phyloP scores from a whole-genome alignment of 2,797 vertebrate species.

The Sebastes goodei region DNA sequence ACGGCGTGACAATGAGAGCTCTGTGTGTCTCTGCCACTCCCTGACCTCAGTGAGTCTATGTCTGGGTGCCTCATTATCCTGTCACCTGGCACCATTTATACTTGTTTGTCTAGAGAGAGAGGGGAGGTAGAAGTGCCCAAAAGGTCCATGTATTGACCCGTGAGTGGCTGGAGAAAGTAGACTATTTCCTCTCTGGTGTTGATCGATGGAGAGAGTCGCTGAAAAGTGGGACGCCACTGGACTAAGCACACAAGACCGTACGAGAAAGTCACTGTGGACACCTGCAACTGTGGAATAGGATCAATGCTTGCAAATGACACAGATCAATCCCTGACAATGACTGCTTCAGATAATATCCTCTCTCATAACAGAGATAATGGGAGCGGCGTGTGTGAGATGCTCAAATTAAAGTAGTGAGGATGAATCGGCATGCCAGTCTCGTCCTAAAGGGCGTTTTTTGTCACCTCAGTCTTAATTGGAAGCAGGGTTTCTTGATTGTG shows the following conservation, averaged over 20 bases:
- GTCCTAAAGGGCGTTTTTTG: background rate
- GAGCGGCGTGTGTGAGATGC: slow-evolving; percentile 20
- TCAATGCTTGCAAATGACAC: slow-evolving; percentile 47
- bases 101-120: slow-evolving; percentile 57
- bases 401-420: slow-evolving; percentile 33
- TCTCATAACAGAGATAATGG: slow-evolving; percentile 21
- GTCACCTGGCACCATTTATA: slow-evolving; percentile 67
- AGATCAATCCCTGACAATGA: slow-evolving; percentile 36
- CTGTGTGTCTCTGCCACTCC: slow-evolving; percentile 25
- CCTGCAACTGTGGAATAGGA: slow-evolving; percentile 14
- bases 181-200: slow-evolving; percentile 12
- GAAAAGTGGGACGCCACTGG: slow-evolving; percentile 38
- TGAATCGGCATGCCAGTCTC: slow-evolving; percentile 10
- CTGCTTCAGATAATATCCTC: slow-evolving; percentile 20
- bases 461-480: slow-evolving; percentile 3
- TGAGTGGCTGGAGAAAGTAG: slow-evolving; percentile 11
- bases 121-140: slow-evolving; percentile 17
- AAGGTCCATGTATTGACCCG: slow-evolving; percentile 43
- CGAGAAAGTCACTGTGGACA: slow-evolving; percentile 40
- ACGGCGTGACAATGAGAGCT: slow-evolving; percentile 33
- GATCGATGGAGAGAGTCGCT: slow-evolving; percentile 48
- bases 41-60: slow-evolving; percentile 2
- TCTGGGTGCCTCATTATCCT: slow-evolving; percentile 63
- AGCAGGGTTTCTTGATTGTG: background rate
- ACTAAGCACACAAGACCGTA: background rate